phyloP scores from a whole-genome alignment of 2,113 vertebrate genomes.

The Apteryx mantelli region DNA sequence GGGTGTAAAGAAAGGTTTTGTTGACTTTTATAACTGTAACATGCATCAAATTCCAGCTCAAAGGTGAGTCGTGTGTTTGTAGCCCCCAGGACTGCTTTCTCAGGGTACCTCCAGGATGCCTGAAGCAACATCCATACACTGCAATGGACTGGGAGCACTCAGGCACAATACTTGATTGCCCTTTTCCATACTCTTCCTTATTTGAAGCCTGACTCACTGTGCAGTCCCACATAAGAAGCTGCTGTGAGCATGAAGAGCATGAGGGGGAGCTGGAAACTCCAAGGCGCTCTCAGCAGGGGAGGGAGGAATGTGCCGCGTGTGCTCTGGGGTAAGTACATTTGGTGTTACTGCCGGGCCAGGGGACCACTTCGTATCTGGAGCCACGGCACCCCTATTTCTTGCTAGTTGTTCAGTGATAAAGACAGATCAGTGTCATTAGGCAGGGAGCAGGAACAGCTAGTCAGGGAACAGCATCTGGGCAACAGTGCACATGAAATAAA shows the following conservation, averaged over 20 bases:
- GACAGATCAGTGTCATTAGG: background rate
- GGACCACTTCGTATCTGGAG: background rate
- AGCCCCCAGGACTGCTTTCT: background rate
- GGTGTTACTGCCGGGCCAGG: background rate
- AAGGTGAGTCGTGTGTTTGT: background rate
- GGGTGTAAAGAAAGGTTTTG: background rate
- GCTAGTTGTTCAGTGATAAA: background rate
- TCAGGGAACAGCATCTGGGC: background rate
- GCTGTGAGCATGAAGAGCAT: background rate
- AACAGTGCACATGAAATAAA: background rate
- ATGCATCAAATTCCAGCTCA: background rate
- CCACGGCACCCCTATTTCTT: background rate
- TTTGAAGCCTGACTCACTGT: background rate
- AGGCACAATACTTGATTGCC: background rate
- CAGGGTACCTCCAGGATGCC: background rate
- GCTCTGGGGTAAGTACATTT: background rate
- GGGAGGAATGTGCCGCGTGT: rapidly evolving
- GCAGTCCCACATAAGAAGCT: background rate
- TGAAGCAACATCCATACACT: background rate
- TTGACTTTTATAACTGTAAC: background rate
- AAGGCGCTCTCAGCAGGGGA: background rate
- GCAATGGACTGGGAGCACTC: background rate
- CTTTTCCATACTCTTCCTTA: background rate
- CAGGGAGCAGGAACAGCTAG: background rate
- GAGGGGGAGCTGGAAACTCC: background rate